Conservation (phyloP, 2,113 vertebrate species). For the Leptobrachium ailaonicum region DNA sequence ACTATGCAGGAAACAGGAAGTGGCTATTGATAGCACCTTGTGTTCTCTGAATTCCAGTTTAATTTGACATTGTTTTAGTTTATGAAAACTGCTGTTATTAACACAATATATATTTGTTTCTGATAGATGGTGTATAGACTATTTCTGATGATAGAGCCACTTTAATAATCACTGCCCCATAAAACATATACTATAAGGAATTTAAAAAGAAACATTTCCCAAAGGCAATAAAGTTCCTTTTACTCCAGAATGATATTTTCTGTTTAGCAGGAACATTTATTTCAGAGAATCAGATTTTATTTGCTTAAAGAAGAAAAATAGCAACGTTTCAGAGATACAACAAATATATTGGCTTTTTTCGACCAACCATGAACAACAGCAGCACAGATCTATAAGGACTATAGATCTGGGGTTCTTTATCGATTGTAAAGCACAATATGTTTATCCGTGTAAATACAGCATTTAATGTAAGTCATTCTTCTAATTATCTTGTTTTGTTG, state of each 20-base stretch:
- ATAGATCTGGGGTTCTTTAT: constrained; percentile 51
- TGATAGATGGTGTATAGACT: too few species aligned
- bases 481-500: constrained; percentile 8
- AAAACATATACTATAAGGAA: not conserved
- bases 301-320: constrained; percentile 38
- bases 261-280: not conserved
- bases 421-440: constrained; percentile 51
- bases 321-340: constrained; percentile 2
- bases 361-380: not conserved
- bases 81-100: too few species aligned
- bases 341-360: constrained; percentile 8
- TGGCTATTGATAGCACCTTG: too few species aligned
- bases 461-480: constrained; percentile 29
- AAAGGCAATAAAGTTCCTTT: too few species aligned
- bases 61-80: too few species aligned
- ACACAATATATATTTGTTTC: too few species aligned
- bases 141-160: too few species aligned
- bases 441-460: constrained; percentile 39
- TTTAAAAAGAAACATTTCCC: not conserved
- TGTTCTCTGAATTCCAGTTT: too few species aligned
- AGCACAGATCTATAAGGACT: constrained; percentile 51
- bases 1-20: too few species aligned
- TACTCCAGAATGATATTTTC: not conserved
- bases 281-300: not conserved
- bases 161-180: too few species aligned